phyloP scores from a whole-genome alignment of 2,888 invertebrate genomes.

The Macaria liturata region DNA sequence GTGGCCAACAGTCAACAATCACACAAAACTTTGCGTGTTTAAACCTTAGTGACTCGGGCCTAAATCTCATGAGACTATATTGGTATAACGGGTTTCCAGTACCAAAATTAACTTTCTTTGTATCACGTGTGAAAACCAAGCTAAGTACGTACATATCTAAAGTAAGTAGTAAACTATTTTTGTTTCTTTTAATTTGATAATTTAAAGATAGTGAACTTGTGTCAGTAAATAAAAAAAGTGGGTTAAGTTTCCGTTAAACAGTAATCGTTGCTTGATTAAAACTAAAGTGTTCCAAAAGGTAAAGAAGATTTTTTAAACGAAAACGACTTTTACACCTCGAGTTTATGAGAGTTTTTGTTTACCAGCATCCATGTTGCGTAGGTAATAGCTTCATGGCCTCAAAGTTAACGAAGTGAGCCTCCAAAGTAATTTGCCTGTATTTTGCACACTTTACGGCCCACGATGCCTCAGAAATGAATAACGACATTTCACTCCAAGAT shows the following conservation, averaged over 20 bases:
- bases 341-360: slow-evolving; percentile 36
- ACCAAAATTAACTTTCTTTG: too few relatives aligned
- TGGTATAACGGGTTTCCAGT: too few relatives aligned
- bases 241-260: slow-evolving; percentile 4
- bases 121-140: too few relatives aligned
- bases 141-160: too few relatives aligned
- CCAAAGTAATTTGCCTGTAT: slow-evolving; percentile 35
- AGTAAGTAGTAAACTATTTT: too few relatives aligned
- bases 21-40: slow-evolving; percentile 1
- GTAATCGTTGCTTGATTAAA: slow-evolving; percentile 4
- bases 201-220: too few relatives aligned
- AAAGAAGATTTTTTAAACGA: slow-evolving; percentile 21
- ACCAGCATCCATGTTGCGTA: slow-evolving; percentile 31
- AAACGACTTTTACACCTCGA: slow-evolving; percentile 31
- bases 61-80: neutral
- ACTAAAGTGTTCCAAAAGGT: slow-evolving; percentile 14
- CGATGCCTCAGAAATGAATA: slow-evolving; percentile 30
- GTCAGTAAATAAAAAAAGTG: slow-evolving; percentile 1
- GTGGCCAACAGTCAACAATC: slow-evolving; percentile 10
- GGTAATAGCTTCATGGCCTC: slow-evolving; percentile 35
- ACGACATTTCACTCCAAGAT: slow-evolving; percentile 34
- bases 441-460: slow-evolving; percentile 35
- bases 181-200: too few relatives aligned
- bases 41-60: too few relatives aligned
- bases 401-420: slow-evolving; percentile 35